A percentile compares a stretch with the other conserved stretches of the same genome.
phyloP scores from a whole-genome alignment of 2,797 vertebrate genomes.

The Apodemus agrarius region DNA sequence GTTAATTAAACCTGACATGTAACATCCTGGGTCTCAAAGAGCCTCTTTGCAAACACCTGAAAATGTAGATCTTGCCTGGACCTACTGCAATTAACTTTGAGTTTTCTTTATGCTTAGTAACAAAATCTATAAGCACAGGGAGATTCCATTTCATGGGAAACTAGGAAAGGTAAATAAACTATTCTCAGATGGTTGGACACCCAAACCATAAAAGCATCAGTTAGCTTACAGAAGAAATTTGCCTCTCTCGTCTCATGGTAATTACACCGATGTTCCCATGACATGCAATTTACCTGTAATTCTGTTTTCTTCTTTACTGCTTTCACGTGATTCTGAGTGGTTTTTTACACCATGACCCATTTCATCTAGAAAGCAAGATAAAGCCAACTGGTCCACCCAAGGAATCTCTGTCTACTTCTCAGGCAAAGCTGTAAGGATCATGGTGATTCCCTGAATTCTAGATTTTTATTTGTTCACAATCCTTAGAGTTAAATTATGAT shows the following conservation, averaged over 20 bases:
- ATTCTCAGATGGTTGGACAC: not conserved
- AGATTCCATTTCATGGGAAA: not conserved
- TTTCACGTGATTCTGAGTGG: not conserved
- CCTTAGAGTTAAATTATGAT: rapidly evolving
- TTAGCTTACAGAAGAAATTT: not conserved
- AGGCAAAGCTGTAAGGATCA: not conserved
- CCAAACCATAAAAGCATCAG: not conserved
- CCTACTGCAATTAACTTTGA: not conserved
- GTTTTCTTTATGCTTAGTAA: not conserved
- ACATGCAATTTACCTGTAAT: not conserved
- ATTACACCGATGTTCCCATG: rapidly evolving
- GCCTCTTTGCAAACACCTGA: not conserved
- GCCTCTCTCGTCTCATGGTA: not conserved
- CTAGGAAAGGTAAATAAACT: not conserved
- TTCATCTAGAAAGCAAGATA: not conserved
- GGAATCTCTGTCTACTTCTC: not conserved
- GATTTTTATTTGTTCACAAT: not conserved
- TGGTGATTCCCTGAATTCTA: no score
- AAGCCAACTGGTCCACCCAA: no score
- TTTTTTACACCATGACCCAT: no score
- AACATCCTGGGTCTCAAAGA: not conserved
- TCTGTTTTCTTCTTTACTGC: not conserved
- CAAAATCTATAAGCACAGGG: not conserved
- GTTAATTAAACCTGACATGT: not conserved
- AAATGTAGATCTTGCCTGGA: not conserved